Evolutionary conservation across 2,113 vertebrate species (phyloP).

Genomic region (Campylorhamphus procurvoides): DNA sequence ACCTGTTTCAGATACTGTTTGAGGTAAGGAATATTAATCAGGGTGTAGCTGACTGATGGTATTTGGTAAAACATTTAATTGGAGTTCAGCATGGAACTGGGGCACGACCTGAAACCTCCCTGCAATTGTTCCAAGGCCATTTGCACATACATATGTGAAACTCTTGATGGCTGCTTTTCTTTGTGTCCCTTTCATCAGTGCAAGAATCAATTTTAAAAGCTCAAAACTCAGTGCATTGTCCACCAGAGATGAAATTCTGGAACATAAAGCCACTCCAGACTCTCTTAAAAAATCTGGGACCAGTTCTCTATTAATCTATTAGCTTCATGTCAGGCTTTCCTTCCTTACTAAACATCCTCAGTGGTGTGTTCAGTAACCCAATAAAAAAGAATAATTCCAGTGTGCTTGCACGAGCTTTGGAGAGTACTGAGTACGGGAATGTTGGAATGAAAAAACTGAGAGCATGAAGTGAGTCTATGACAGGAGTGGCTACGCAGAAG

Average conservation of each 20-base stretch:
- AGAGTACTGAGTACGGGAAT: neutral
- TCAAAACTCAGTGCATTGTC: slow-evolving; percentile 3
- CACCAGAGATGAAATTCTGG: slow-evolving; percentile 67
- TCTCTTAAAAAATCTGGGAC: slow-evolving; percentile 60
- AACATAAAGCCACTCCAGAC: slow-evolving; percentile 38
- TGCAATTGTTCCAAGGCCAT: neutral
- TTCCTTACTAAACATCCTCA: slow-evolving; percentile 60
- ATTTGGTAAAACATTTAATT: slow-evolving; percentile 67
- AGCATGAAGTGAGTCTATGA: neutral
- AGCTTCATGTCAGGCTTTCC: slow-evolving; percentile 54
- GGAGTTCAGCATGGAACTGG: slow-evolving; percentile 4
- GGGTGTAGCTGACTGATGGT: slow-evolving; percentile 17
- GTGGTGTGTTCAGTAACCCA: slow-evolving; percentile 13
- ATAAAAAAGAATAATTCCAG: slow-evolving; percentile 49
- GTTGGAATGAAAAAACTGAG: neutral
- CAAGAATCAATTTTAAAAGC: slow-evolving; percentile 67
- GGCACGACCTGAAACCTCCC: neutral
- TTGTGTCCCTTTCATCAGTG: slow-evolving; percentile 60
- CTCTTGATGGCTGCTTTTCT: slow-evolving; percentile 20
- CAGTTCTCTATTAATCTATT: slow-evolving; percentile 40
- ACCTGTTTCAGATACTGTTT: neutral
- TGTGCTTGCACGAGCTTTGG: neutral
- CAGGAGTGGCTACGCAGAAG: neutral
- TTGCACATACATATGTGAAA: slow-evolving; percentile 20
- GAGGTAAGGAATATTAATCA: slow-evolving; percentile 56